phyloP scores from a whole-genome alignment of 2,888 invertebrate species.

The Xestia ashworthii region DNA sequence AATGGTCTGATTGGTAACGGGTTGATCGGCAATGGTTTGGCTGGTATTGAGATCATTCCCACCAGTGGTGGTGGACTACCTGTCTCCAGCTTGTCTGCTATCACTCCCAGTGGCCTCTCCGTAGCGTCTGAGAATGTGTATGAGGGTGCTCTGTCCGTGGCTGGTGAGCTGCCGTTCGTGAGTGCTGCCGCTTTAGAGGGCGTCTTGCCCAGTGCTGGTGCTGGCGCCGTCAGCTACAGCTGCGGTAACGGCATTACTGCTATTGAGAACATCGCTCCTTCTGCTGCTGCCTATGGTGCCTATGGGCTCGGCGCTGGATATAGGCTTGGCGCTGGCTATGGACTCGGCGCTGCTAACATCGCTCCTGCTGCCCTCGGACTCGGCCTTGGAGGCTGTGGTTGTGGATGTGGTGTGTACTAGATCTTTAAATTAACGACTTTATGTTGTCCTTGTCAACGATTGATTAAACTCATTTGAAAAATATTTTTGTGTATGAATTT shows the following conservation, averaged over 20 bases:
- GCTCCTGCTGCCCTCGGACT: too few relatives aligned
- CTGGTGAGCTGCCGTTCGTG: constrained; percentile 59
- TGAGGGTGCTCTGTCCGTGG: constrained; percentile 54
- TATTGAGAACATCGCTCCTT: neutral
- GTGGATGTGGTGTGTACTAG: too few relatives aligned
- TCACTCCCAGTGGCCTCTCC: constrained; percentile 34
- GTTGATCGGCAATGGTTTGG: neutral
- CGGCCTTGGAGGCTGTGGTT: too few relatives aligned
- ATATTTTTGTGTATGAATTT: too few relatives aligned
- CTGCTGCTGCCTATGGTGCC: neutral
- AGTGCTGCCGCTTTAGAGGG: constrained; percentile 37
- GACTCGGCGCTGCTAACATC: neutral
- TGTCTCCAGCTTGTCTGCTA: constrained; percentile 38
- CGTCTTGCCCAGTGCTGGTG: neutral
- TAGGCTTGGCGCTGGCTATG: neutral
- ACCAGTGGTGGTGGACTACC: neutral
- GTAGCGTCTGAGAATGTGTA: constrained; percentile 55
- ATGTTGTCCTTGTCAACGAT: too few relatives aligned
- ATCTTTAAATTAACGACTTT: too few relatives aligned
- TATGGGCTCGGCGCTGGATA: neutral
- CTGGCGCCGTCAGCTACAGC: neutral
- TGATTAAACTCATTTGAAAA: too few relatives aligned
- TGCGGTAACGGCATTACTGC: neutral
- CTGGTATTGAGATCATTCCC: too few relatives aligned
- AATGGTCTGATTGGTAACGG: neutral